Base-by-base conservation (phyloP, 1,140 invertebrate genomes). In the Drosophila sproati region DNA sequence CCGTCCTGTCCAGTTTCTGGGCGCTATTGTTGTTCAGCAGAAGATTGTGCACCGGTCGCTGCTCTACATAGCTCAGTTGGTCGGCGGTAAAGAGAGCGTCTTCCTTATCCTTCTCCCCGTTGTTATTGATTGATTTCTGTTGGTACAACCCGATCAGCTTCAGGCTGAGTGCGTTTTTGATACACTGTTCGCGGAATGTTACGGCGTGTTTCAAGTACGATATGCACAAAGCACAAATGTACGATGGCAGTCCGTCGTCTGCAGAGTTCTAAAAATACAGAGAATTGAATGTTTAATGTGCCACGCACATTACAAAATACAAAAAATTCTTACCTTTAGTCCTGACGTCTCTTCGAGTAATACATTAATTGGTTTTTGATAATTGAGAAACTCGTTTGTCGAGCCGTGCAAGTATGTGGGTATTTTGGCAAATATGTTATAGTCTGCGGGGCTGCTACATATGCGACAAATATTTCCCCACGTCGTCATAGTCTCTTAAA, bases 131-230 rank as follows among this genome's bases (percentile, higher is more conserved):
- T 20, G 70, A 52, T 45, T 91, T 90, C 12, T 90, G 66, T 32
- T 83, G 62, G 63, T 80, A 82, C 6, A 80, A 72, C 47, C 80
- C 76, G 8, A 73, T 73, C 34, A 78, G 72, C 79, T 91, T 91
- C 0, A 92, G 86, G 12, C 80, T 91, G 12, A 92, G 64, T 0
- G 81, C 72, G 48, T 91, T 92, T 32, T 80, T 85, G 10, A 92
- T 91, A 56, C 77, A 78, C 56, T 92, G 91, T 61, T 92, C 90
- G 2, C 91, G 79, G 59, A 92, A 92, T 68, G 81, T 92, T 50
- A 86, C 85, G 12, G 91, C 91, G 47, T 92, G 91, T 71, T 92
- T 92, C 12, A 92, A 60, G 67, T 92, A 92, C 12, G 91, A 92
- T 56, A 92, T 91, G 61, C 91, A 92, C 5, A 89, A 54, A 10